These are phyloP conservation scores for Tylochromis polylepis DNA, from an alignment of 2,113 vertebrate species.

Conservation along the genomic window DNA sequence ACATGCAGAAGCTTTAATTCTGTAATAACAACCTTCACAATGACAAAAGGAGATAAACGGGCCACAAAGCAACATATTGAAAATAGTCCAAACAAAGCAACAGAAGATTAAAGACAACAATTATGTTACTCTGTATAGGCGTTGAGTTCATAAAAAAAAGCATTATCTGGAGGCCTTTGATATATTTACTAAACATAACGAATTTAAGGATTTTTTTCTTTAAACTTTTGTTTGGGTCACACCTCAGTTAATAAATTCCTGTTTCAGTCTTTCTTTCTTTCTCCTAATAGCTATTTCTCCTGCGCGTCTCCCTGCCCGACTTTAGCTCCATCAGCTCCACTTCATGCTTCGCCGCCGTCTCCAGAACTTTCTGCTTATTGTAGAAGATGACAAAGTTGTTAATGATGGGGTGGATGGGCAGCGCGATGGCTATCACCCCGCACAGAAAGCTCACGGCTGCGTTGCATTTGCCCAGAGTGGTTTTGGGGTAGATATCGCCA, in stretches of 20 bases:
- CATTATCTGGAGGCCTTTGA: not conserved
- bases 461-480: constrained; percentile 92
- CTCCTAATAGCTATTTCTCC: constrained; percentile 14
- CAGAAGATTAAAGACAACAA: constrained; percentile 48
- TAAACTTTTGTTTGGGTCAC: not conserved
- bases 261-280: not conserved
- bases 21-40: not conserved
- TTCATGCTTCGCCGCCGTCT: constrained; percentile 92
- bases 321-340: constrained; percentile 92
- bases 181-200: not conserved
- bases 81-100: not conserved
- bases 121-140: not conserved
- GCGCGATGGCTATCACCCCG: constrained; percentile 91
- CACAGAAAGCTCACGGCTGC: constrained; percentile 96
- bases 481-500: constrained; percentile 97
- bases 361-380: constrained; percentile 92
- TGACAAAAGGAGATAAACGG: not conserved
- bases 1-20: constrained; percentile 18
- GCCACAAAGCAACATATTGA: constrained; percentile 49
- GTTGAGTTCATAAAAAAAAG: not conserved
- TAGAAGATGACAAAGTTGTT: constrained; percentile 97
- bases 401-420: constrained; percentile 97
- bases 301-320: constrained; percentile 64
- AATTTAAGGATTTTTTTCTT: rapidly evolving
- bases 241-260: not conserved